A percentile compares a stretch with the other conserved stretches of the same genome.
These are phyloP conservation scores for Branchipolynoe longqiensis DNA, from an alignment of 2,888 invertebrate genomes.

Conservation along the genomic window DNA sequence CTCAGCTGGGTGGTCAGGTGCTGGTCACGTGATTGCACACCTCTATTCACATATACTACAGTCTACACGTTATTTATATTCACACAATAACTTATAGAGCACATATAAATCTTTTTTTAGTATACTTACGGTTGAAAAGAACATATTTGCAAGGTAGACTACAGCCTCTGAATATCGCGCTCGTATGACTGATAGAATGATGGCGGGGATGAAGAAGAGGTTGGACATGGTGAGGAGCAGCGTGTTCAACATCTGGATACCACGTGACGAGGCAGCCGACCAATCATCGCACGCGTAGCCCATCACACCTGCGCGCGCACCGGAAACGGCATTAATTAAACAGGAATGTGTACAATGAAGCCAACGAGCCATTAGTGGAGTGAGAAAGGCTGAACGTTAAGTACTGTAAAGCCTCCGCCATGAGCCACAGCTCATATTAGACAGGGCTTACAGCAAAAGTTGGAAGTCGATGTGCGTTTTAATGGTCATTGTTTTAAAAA, in stretches of 20 bases:
- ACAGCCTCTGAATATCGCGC: slow-evolving; percentile 90
- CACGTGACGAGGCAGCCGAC: slow-evolving; percentile 87
- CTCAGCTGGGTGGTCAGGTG: not conserved
- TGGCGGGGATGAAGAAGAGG: slow-evolving; percentile 89
- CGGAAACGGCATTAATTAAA: not conserved
- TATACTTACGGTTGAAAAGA: slow-evolving; percentile 87
- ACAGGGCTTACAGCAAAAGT: no score
- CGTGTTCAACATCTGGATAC: slow-evolving; percentile 87
- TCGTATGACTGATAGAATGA: slow-evolving; percentile 88
- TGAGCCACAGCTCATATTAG: no score
- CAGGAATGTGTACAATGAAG: not conserved
- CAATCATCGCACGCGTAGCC: slow-evolving; percentile 93
- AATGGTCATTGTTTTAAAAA: no score
- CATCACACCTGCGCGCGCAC: slow-evolving; percentile 83
- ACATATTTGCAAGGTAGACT: slow-evolving; percentile 91
- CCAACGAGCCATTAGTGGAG: no score
- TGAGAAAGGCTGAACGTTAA: no score
- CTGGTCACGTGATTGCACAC: not conserved
- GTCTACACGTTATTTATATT: no score
- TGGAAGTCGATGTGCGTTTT: no score
- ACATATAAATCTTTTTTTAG: no score
- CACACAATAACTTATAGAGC: no score
- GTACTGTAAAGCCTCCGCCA: no score
- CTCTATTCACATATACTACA: not conserved
- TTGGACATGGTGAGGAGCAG: slow-evolving; percentile 92